phyloP scores from a whole-genome alignment of 2,113 vertebrate species.

The Nanorana parkeri region DNA sequence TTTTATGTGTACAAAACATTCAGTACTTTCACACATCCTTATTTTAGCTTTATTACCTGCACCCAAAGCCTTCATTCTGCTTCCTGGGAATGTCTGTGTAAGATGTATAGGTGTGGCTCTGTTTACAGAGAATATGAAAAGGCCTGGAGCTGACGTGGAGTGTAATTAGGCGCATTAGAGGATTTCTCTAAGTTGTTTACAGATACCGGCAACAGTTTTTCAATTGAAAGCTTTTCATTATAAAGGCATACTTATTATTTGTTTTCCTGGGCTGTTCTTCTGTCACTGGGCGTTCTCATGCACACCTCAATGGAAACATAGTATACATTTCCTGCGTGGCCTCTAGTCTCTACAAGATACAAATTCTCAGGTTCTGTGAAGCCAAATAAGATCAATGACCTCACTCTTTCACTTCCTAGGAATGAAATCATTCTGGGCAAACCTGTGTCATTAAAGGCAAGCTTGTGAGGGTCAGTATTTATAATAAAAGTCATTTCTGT shows the following conservation, averaged over 20 bases:
- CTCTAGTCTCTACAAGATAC: constrained; percentile 4
- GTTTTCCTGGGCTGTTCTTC: constrained; percentile 35
- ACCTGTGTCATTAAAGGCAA: too few species aligned
- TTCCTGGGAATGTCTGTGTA: constrained; percentile 35
- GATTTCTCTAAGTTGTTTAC: constrained; percentile 51
- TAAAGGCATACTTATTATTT: constrained; percentile 29
- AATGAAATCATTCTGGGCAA: too few species aligned
- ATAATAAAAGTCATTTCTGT: too few species aligned
- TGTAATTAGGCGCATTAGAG: constrained; percentile 52
- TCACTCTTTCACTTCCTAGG: too few species aligned
- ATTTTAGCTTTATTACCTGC: not conserved
- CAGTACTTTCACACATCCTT: not conserved
- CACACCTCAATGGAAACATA: constrained; percentile 48
- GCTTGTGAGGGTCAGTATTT: too few species aligned
- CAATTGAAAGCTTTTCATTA: constrained; percentile 51
- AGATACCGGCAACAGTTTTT: constrained; percentile 41
- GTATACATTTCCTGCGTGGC: not conserved
- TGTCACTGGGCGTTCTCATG: constrained; percentile 45
- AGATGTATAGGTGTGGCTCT: constrained; percentile 43
- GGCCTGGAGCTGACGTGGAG: constrained; percentile 32
- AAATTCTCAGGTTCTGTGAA: constrained; percentile 6
- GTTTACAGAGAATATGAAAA: constrained; percentile 42
- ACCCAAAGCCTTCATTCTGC: not conserved
- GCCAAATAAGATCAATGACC: not conserved
- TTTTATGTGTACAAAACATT: not conserved